Evolutionary conservation across 2,888 invertebrate genomes (phyloP), one percentile per base, ranked within the genome.

Genomic region (Cheilosia impressa): DNA sequence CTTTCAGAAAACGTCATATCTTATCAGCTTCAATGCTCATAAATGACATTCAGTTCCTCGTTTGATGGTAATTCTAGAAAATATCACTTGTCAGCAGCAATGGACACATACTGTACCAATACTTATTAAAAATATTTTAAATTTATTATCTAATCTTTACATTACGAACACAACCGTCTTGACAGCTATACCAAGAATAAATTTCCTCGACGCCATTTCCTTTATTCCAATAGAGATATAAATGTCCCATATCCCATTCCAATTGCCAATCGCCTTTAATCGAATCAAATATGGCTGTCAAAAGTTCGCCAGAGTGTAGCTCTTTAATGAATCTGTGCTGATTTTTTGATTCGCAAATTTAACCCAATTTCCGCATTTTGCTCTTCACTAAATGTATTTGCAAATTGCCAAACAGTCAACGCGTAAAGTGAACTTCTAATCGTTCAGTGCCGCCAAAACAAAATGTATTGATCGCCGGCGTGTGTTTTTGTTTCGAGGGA

Each of bases 241-340:
- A 60, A 19, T 15, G 10, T 47, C 78, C 78, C 62, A 19, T 15
- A 6, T 47, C 78, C 78, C 62, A 60, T 68, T 75, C 75, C 69
- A 84, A 45, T 84, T 65, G 69, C 75, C 52, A 84, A 80, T 65
- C 76, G 45, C 15, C 19, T 53, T 69, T 19, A 76, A 43, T 75
- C 69, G 47, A 84, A 77, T 85, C 76, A 85, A 85, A 85, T 72
- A 85, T 85, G 85, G 85, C 81, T 85, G 85, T 85, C 85, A 85
- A 85, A 85, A 68, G 76, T 85, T 81, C 68, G 76, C 77, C 76
- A 69, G 52, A 58, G 65, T 63, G 57, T 27, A 73, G 73, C 68
- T 63, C 47, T 57, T 43, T 15, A 52, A 68, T 60, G 31, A 60
- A 60, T 47, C 50, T 66, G 75, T 75, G 73, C 83, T 75, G 50